Base-by-base conservation (phyloP, 2,797 vertebrate species). In the Podarcis siculus region DNA sequence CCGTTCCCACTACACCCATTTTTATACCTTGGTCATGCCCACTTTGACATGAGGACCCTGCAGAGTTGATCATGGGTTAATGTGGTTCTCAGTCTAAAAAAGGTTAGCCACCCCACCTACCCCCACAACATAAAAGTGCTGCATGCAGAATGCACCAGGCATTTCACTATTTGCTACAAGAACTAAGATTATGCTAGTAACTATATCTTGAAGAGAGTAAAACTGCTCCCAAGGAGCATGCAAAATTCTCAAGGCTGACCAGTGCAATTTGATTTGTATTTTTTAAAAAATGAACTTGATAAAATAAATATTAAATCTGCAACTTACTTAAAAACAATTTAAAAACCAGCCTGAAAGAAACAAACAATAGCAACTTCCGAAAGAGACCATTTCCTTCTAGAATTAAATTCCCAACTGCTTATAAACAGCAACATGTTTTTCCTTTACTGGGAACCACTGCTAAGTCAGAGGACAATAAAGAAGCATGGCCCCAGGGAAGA, bases 401-500 rank as follows among this genome's bases (percentile, higher is more conserved):
- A 96, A 93, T 86, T 86, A 95, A 77, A 94, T 93, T 95, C 86
- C 90, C 95, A 96, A 92, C 92, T 95, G 94, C 91, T 95, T 94
- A 91, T 95, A 95, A 95, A 96, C 75, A 95, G 92, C 92, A 95
- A 93, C 91, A 92, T 91, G 91, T 93, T 95, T 95, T 96, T 92
- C 92, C 93, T 92, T 90, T 91, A 89, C 89, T 73, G 89, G 86
- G 79, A 94, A 88, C 87, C 82, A 82, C 58, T 91, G 94, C 91
- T 94, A 93, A 94, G 91, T 55, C 9, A 85, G 64, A 85, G 90
- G 90, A 96, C 94, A 95, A 94, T 89, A 83, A 93, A 84, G 92
- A 90, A 77, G 89, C 58, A 82, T 79, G 92, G 89, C 86, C 88
- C 75, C 76, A 45, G 86, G 93, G 79, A 89, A 85, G 25, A 82